Percentiles rank a stretch among this genome's conserved stretches.
Conservation (phyloP, 2,113 vertebrate genomes). For the Glaucidium brasilianum region DNA sequence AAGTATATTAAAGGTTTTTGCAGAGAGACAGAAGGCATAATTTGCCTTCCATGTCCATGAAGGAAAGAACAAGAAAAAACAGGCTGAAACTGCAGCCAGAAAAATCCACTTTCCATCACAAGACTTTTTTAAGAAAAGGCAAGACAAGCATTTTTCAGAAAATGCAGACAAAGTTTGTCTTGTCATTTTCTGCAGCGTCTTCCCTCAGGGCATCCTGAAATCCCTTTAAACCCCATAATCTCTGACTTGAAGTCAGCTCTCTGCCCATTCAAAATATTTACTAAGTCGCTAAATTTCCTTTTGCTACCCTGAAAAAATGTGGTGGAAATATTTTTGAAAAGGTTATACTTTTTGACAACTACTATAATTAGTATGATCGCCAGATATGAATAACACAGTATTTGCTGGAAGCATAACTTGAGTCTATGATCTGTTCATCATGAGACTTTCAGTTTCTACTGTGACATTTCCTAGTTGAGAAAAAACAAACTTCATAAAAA, state of each 20-base stretch:
- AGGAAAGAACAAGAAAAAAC: background rate
- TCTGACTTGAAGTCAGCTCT: background rate
- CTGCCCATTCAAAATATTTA: background rate
- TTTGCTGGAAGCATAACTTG: slow-evolving; percentile 13
- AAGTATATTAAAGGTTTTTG: background rate
- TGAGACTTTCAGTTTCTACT: background rate
- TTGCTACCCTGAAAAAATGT: background rate
- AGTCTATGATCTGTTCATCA: background rate
- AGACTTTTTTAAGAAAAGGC: background rate
- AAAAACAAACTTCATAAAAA: background rate
- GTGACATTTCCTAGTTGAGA: background rate
- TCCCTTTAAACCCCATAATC: background rate
- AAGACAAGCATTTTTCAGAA: background rate
- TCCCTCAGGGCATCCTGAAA: background rate
- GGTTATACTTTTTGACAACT: slow-evolving; percentile 6
- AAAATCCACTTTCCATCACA: background rate
- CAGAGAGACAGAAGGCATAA: background rate
- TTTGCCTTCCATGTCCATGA: background rate
- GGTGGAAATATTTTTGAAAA: background rate
- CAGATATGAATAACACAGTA: background rate
- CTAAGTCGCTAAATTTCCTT: background rate
- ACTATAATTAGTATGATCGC: slow-evolving; percentile 6
- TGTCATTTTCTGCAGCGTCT: background rate
- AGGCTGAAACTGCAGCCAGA: background rate
- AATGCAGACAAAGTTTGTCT: background rate